These are phyloP conservation scores for Helarctos malayanus DNA, from an alignment of 2,797 vertebrate genomes.

Conservation along the genomic window DNA sequence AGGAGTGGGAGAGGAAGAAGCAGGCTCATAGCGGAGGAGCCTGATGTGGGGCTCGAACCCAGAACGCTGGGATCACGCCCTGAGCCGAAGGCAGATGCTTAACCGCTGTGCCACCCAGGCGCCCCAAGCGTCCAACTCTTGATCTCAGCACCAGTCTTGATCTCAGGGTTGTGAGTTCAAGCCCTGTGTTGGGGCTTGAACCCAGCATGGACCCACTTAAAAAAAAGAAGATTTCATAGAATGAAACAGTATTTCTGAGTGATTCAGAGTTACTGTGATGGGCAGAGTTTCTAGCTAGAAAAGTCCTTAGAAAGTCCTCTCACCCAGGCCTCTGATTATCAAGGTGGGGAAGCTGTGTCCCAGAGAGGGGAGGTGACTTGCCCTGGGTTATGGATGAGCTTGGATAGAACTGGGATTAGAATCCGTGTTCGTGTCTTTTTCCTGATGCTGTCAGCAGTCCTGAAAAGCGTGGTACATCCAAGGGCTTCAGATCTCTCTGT, in stretches of 20 bases:
- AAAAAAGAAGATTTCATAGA: neutral
- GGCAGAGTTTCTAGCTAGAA: slow-evolving; percentile 21
- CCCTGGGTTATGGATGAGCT: neutral
- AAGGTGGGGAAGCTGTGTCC: neutral
- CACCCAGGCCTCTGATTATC: neutral
- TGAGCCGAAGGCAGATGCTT: no score
- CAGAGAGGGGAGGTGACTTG: neutral
- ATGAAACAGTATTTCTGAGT: neutral
- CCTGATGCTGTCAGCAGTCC: neutral
- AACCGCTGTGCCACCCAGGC: no score
- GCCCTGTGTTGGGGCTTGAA: neutral
- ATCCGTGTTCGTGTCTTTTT: neutral
- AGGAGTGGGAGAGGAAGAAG: no score
- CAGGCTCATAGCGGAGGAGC: no score
- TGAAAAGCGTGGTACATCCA: neutral
- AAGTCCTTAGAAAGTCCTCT: neutral
- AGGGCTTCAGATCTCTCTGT: neutral
- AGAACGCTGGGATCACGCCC: no score
- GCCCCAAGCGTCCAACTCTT: neutral
- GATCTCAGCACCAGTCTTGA: neutral
- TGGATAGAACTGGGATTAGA: neutral
- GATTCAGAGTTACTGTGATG: neutral
- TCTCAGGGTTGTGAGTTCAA: neutral
- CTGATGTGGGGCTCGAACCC: no score
- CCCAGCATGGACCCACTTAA: neutral